Evolutionary conservation across 2,797 vertebrate species (phyloP).

Genomic region (Tadarida brasiliensis): DNA sequence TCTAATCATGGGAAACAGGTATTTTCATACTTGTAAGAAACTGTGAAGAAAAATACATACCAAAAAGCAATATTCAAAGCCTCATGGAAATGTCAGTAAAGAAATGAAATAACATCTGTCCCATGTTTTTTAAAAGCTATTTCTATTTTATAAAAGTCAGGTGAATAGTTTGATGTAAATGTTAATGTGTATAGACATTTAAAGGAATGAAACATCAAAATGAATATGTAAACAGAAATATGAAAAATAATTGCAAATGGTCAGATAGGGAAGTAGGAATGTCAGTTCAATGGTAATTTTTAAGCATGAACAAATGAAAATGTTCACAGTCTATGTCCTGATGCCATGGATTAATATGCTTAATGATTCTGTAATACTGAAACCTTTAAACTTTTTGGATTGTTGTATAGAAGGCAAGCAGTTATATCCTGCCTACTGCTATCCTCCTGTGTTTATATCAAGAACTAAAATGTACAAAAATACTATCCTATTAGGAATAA

Average conservation of each 20-base stretch:
- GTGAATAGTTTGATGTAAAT: conserved; percentile 36
- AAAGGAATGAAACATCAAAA: conserved; percentile 49
- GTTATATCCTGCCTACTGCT: neutral
- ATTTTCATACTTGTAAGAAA: conserved; percentile 47
- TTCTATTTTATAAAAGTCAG: conserved; percentile 60
- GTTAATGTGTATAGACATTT: conserved; percentile 28
- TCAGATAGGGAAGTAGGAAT: neutral
- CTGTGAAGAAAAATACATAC: conserved; percentile 33
- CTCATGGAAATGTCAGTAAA: conserved; percentile 53
- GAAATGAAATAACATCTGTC: conserved; percentile 42
- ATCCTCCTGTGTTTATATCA: neutral
- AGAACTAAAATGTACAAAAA: conserved; percentile 55
- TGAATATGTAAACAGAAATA: conserved; percentile 38
- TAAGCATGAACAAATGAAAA: neutral
- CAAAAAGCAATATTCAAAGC: conserved; percentile 29
- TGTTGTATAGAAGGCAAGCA: neutral
- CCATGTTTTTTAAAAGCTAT: conserved; percentile 35
- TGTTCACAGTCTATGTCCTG: neutral
- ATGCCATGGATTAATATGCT: conserved; percentile 14
- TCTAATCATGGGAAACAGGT: neutral
- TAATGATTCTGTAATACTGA: conserved; percentile 24
- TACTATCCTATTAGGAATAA: neutral
- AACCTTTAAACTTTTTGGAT: neutral
- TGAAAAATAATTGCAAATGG: conserved; percentile 26
- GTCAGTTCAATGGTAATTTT: neutral